phyloP scores from a whole-genome alignment of 2,113 vertebrate species.

The Centropus unirufus region DNA sequence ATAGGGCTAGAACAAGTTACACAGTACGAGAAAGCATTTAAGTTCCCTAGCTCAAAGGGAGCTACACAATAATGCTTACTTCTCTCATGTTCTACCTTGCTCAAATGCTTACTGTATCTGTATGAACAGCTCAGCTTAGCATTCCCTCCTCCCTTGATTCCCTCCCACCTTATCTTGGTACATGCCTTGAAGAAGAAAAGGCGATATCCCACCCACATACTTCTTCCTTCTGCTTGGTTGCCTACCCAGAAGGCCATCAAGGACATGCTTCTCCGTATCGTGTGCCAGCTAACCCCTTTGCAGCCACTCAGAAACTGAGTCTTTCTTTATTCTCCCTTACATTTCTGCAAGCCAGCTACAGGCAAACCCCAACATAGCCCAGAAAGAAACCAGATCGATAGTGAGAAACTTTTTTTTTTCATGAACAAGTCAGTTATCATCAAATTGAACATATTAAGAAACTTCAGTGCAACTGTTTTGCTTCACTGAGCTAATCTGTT shows the following conservation, averaged over 20 bases:
- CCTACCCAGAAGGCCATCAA: neutral
- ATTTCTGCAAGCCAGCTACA: neutral
- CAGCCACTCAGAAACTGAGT: neutral
- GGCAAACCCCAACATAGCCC: neutral
- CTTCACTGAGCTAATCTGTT: neutral
- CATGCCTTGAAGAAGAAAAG: neutral
- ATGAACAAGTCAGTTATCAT: neutral
- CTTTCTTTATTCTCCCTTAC: neutral
- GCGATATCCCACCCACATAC: neutral
- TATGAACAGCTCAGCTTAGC: neutral
- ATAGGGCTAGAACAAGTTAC: neutral
- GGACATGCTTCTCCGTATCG: neutral
- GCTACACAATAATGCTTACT: neutral
- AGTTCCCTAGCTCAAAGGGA: neutral
- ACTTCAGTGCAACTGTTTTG: neutral
- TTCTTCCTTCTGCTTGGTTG: neutral
- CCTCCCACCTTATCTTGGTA: neutral
- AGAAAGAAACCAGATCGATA: neutral
- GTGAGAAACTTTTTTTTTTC: neutral
- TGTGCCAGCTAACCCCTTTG: neutral
- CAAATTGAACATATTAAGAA: neutral
- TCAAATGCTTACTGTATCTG: neutral
- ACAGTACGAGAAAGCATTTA: fast-evolving
- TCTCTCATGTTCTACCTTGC: neutral
- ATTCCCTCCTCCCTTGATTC: fast-evolving